These are phyloP conservation scores for Chironomus tentans DNA, from an alignment of 2,888 invertebrate genomes.

Conservation along the genomic window DNA sequence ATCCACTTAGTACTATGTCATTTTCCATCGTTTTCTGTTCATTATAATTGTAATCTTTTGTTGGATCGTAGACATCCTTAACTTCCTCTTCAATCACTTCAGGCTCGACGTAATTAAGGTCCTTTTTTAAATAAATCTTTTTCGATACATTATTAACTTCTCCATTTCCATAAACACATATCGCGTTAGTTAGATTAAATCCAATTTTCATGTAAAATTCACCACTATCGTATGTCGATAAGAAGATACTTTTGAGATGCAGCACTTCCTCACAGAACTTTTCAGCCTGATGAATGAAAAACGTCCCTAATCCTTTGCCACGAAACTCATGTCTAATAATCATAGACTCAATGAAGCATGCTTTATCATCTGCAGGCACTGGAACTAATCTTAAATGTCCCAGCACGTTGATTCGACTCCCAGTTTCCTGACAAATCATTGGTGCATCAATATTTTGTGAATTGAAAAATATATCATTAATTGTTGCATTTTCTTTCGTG, in stretches of 20 bases:
- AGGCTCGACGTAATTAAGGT: slow-evolving; percentile 6
- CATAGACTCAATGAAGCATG: slow-evolving; percentile 74
- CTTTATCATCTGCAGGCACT: slow-evolving; percentile 58
- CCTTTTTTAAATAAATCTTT: slow-evolving; percentile 11
- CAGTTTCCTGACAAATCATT: neutral
- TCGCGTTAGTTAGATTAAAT: slow-evolving; percentile 56
- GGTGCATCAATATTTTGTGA: slow-evolving; percentile 33
- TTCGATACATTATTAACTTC: slow-evolving; percentile 11
- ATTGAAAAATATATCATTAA: slow-evolving; percentile 31
- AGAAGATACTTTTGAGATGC: slow-evolving; percentile 54
- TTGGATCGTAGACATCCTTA: slow-evolving; percentile 7
- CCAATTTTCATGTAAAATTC: slow-evolving; percentile 66
- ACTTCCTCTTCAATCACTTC: neutral
- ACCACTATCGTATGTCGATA: slow-evolving; percentile 66
- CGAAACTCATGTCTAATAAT: slow-evolving; percentile 62
- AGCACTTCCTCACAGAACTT: slow-evolving; percentile 57
- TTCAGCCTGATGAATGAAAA: slow-evolving; percentile 64
- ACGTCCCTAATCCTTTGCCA: slow-evolving; percentile 67
- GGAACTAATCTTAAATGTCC: slow-evolving; percentile 72
- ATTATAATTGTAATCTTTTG: slow-evolving; percentile 10
- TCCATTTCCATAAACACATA: slow-evolving; percentile 54
- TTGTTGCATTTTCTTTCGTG: neutral
- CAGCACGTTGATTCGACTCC: slow-evolving; percentile 44
- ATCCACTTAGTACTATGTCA: slow-evolving; percentile 4
- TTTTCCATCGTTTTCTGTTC: slow-evolving; percentile 9